phyloP scores from a whole-genome alignment of 2,113 vertebrate genomes.

The Nothobranchius kuhntae region DNA sequence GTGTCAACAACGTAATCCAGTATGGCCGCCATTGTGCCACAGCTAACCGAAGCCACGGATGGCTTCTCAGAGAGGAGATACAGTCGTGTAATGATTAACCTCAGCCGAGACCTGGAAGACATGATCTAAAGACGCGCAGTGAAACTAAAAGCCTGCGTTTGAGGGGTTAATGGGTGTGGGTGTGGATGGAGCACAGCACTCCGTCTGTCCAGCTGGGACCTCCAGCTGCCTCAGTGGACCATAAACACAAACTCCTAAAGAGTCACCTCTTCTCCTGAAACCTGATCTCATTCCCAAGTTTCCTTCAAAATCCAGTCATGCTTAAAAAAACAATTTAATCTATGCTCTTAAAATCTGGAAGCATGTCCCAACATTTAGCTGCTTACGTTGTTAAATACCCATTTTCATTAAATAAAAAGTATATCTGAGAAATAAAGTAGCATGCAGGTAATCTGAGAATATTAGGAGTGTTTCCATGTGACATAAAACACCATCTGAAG shows the following conservation, averaged over 20 bases:
- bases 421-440: no score
- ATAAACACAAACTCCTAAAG: neutral
- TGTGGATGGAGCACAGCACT: slow-evolving; percentile 3
- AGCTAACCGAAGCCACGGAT: slow-evolving; percentile 27
- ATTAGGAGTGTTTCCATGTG: no score
- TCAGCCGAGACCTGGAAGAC: slow-evolving; percentile 36
- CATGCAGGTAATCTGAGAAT: no score
- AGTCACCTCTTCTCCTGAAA: neutral
- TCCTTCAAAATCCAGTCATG: no score
- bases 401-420: no score
- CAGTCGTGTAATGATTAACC: slow-evolving; percentile 62
- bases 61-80: slow-evolving; percentile 15
- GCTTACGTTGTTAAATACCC: no score
- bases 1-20: slow-evolving; percentile 76
- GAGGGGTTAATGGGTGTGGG: slow-evolving; percentile 23
- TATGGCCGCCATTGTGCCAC: slow-evolving; percentile 72
- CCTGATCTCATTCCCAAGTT: no score
- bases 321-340: no score
- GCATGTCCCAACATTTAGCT: no score
- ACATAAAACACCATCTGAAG: no score
- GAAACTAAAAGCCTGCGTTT: slow-evolving; percentile 23
- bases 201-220: neutral
- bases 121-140: neutral
- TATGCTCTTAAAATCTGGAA: no score
- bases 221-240: slow-evolving; percentile 4